Percentiles rank a stretch among this genome's conserved stretches.
Conservation (phyloP, 1,140 invertebrate genomes). For the Pomacea maculata region DNA sequence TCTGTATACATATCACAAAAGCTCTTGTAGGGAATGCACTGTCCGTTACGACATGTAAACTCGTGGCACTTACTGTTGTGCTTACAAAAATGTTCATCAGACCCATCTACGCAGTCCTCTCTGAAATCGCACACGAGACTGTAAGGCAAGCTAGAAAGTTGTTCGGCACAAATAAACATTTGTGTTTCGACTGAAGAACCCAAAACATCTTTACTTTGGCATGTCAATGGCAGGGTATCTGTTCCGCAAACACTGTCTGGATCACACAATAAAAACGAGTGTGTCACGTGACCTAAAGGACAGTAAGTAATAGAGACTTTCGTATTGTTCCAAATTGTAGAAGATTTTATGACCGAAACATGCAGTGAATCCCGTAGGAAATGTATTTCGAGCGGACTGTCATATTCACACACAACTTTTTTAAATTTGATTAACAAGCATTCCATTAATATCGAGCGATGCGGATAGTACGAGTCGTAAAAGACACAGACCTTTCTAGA, state of each 20-base stretch:
- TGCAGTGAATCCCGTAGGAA: background rate
- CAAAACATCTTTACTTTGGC: background rate
- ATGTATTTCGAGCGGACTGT: background rate
- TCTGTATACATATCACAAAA: conserved; percentile 6
- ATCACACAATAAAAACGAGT: conserved; percentile 8
- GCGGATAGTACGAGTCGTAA: background rate
- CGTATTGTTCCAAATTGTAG: background rate
- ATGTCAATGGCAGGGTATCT: background rate
- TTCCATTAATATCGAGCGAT: background rate
- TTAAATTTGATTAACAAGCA: background rate
- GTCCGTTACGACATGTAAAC: conserved; percentile 5
- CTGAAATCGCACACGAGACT: conserved; percentile 15
- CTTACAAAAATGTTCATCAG: conserved; percentile 8
- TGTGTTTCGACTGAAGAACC: background rate
- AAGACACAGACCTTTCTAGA: background rate
- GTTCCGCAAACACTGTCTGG: background rate
- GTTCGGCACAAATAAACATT: conserved; percentile 6
- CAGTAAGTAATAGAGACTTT: background rate
- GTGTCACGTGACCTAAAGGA: conserved; percentile 2
- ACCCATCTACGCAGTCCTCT: conserved; percentile 12
- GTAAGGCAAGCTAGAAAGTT: background rate
- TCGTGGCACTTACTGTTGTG: background rate
- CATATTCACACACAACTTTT: background rate
- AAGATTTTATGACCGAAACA: background rate
- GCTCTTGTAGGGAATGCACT: background rate